Evolutionary conservation across 2,797 vertebrate genomes (phyloP).

Genomic region (Natrix natrix): DNA sequence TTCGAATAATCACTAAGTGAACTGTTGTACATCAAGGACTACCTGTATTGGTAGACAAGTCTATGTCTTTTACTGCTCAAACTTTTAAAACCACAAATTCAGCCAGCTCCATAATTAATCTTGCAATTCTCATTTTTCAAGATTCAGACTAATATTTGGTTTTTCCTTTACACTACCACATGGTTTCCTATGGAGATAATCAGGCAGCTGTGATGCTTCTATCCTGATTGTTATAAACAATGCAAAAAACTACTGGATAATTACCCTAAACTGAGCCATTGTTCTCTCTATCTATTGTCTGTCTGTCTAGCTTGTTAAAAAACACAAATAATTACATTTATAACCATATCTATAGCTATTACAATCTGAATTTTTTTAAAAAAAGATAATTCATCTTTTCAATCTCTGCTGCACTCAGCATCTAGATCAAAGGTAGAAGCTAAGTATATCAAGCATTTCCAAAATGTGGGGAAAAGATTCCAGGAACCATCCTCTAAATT

Average conservation of each 20-base stretch:
- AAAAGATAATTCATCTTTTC: neutral
- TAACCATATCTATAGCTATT: neutral
- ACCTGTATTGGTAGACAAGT: neutral
- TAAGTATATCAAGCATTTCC: neutral
- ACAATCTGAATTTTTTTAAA: neutral
- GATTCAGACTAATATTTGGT: neutral
- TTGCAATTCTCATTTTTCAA: neutral
- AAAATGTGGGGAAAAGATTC: neutral
- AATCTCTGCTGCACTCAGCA: neutral
- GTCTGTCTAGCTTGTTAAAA: neutral
- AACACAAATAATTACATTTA: neutral
- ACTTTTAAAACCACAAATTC: neutral
- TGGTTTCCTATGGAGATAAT: neutral
- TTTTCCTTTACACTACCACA: neutral
- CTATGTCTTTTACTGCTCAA: neutral
- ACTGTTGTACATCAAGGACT: neutral
- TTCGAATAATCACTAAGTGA: neutral
- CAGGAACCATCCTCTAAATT: conserved; percentile 13
- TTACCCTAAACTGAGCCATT: neutral
- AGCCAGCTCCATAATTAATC: neutral
- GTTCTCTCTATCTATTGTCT: neutral
- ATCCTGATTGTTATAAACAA: neutral
- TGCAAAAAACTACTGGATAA: neutral
- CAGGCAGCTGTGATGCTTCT: neutral
- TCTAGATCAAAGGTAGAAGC: neutral